Percentiles rank a stretch among this genome's conserved stretches.
phyloP scores from a whole-genome alignment of 2,888 invertebrate species.

The Stenichneumon culpator region DNA sequence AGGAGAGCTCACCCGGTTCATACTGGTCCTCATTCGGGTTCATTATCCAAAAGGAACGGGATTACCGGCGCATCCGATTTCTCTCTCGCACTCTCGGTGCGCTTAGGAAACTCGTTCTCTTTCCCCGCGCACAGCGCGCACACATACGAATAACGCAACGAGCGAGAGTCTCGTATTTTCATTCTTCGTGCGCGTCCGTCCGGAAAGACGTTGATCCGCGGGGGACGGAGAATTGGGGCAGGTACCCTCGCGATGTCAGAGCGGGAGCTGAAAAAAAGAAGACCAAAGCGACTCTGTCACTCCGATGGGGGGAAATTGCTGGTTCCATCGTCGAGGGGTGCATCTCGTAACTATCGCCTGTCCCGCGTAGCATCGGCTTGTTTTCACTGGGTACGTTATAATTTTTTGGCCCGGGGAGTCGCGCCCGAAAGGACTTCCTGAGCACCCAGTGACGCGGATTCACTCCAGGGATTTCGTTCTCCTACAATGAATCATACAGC shows the following conservation, averaged over 20 bases:
- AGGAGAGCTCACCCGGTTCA: conserved; percentile 41
- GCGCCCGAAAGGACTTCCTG: not conserved
- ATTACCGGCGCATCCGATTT: conserved; percentile 61
- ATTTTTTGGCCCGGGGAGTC: conserved; percentile 16
- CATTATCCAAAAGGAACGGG: conserved; percentile 72
- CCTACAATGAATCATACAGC: conserved; percentile 6
- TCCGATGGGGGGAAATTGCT: conserved; percentile 29
- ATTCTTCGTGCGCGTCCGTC: conserved; percentile 81
- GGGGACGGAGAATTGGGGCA: conserved; percentile 72
- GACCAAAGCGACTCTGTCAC: conserved; percentile 61
- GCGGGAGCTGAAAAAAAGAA: conserved; percentile 67
- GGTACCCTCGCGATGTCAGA: conserved; percentile 61
- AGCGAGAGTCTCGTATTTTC: conserved; percentile 68
- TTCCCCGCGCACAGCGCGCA: conserved; percentile 3
- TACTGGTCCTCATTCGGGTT: conserved; percentile 66
- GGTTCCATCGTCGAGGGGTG: conserved; percentile 23
- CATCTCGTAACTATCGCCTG: conserved; percentile 9
- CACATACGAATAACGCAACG: not conserved
- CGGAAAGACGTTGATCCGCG: conserved; percentile 78
- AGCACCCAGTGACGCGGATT: conserved; percentile 17
- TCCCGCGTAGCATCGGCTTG: conserved; percentile 43
- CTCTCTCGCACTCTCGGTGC: conserved; percentile 45
- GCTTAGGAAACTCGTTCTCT: conserved; percentile 55
- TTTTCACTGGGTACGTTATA: conserved; percentile 49
- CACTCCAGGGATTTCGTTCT: conserved; percentile 30